Evolutionary conservation across 2,888 invertebrate genomes (phyloP).

Genomic region (Autographa pulchrina): DNA sequence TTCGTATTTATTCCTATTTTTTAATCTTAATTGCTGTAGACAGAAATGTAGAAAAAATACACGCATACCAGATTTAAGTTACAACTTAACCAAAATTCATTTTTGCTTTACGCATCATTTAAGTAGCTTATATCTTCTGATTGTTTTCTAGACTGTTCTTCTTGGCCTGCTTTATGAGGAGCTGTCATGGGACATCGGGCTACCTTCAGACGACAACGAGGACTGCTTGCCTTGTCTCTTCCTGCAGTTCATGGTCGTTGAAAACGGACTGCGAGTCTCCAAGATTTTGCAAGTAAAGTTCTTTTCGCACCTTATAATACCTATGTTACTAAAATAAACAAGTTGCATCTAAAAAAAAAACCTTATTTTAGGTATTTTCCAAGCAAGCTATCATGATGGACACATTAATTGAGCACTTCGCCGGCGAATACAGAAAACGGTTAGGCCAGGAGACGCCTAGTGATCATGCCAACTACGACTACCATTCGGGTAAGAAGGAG

Average conservation of each 20-base stretch:
- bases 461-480: constrained; percentile 85
- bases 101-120: too few species aligned
- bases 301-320: neutral
- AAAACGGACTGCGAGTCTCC: constrained; percentile 93
- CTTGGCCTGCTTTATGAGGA: constrained; percentile 96
- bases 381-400: constrained; percentile 96
- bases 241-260: constrained; percentile 95
- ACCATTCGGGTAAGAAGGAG: constrained; percentile 77
- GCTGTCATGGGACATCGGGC: constrained; percentile 97
- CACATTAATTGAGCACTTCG: constrained; percentile 94
- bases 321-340: too few species aligned
- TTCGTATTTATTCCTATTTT: constrained; percentile 83
- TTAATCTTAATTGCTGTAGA: too few species aligned
- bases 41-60: too few species aligned
- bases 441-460: constrained; percentile 87
- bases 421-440: constrained; percentile 92
- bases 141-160: constrained; percentile 92
- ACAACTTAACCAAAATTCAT: too few species aligned
- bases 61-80: too few species aligned
- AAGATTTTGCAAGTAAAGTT: constrained; percentile 93
- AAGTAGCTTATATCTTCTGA: too few species aligned
- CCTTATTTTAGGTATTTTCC: constrained; percentile 89
- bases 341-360: too few species aligned
- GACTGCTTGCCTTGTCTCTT: constrained; percentile 98
- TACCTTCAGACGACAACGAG: constrained; percentile 95